A percentile compares a stretch with the other conserved stretches of the same genome.
phyloP scores from a whole-genome alignment of 2,888 invertebrate genomes.

The Heliconius sara region DNA sequence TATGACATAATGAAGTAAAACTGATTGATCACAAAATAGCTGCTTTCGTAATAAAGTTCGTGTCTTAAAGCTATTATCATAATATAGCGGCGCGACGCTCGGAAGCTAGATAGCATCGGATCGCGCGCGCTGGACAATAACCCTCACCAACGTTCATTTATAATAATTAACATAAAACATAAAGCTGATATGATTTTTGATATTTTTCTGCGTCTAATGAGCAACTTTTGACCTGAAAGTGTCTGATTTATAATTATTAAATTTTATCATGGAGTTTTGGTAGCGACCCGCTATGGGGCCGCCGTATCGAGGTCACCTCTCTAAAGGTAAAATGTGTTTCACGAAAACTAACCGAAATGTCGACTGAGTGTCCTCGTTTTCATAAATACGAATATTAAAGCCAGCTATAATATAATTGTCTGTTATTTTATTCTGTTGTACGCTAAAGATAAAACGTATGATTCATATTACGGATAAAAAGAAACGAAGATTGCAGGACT shows the following conservation, averaged over 20 bases:
- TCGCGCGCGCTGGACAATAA: conserved; percentile 81
- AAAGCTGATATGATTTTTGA: conserved; percentile 58
- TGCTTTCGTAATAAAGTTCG: conserved; percentile 73
- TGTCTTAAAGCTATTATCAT: conserved; percentile 78
- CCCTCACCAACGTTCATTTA: conserved; percentile 76
- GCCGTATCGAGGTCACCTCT: conserved; percentile 30
- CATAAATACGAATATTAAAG: background rate
- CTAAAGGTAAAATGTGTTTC: conserved; percentile 23
- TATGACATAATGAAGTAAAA: conserved; percentile 54
- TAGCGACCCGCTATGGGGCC: conserved; percentile 22
- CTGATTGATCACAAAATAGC: conserved; percentile 70
- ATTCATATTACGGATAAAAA: too few relatives aligned
- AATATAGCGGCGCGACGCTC: conserved; percentile 77
- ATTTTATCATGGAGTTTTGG: conserved; percentile 41
- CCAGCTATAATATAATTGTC: background rate
- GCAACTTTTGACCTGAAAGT: conserved; percentile 46
- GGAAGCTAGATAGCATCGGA: conserved; percentile 78
- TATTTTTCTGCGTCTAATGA: conserved; percentile 53
- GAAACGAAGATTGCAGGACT: too few relatives aligned
- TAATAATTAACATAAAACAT: conserved; percentile 72
- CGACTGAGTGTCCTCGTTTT: conserved; percentile 4
- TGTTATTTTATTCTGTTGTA: background rate
- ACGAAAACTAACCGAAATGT: conserved; percentile 1
- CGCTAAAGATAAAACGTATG: background rate
- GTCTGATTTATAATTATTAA: conserved; percentile 46